phyloP scores from a whole-genome alignment of 2,113 vertebrate species.

The Pagrus major region DNA sequence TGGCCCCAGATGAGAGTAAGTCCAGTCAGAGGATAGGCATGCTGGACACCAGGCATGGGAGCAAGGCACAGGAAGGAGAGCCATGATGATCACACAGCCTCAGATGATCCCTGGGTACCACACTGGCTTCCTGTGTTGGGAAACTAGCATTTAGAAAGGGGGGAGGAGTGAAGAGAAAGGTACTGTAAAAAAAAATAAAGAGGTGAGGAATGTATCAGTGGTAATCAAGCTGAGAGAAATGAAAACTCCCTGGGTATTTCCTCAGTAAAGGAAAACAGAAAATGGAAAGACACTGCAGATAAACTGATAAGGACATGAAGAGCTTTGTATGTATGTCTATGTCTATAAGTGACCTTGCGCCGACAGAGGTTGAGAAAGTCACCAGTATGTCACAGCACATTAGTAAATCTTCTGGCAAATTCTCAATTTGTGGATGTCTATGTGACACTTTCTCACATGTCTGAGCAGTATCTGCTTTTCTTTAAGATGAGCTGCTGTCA shows the following conservation, averaged over 20 bases:
- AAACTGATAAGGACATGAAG: constrained; percentile 34
- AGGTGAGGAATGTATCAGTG: constrained; percentile 30
- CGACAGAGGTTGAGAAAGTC: constrained; percentile 28
- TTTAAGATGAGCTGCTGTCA: constrained; percentile 47
- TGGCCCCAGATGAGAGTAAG: constrained; percentile 76
- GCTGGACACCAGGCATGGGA: constrained; percentile 75
- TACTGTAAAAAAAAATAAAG: neutral
- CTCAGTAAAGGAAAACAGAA: constrained; percentile 15
- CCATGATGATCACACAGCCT: constrained; percentile 68
- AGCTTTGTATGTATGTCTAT: constrained; percentile 10
- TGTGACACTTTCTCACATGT: constrained; percentile 70
- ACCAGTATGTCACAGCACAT: constrained; percentile 8
- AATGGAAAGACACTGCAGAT: constrained; percentile 19
- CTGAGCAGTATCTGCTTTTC: constrained; percentile 57
- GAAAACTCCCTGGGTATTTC: constrained; percentile 31
- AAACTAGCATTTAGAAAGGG: constrained; percentile 39
- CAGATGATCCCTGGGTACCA: constrained; percentile 71
- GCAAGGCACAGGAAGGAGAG: constrained; percentile 67
- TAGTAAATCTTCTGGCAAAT: constrained; percentile 42
- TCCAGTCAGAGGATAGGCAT: constrained; percentile 82
- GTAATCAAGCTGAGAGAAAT: constrained; percentile 18
- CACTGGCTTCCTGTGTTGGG: constrained; percentile 69
- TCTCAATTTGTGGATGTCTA: constrained; percentile 42
- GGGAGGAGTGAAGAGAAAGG: constrained; percentile 29
- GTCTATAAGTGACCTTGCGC: constrained; percentile 16